phyloP scores from a whole-genome alignment of 2,113 vertebrate species.

The Equus przewalskii region DNA sequence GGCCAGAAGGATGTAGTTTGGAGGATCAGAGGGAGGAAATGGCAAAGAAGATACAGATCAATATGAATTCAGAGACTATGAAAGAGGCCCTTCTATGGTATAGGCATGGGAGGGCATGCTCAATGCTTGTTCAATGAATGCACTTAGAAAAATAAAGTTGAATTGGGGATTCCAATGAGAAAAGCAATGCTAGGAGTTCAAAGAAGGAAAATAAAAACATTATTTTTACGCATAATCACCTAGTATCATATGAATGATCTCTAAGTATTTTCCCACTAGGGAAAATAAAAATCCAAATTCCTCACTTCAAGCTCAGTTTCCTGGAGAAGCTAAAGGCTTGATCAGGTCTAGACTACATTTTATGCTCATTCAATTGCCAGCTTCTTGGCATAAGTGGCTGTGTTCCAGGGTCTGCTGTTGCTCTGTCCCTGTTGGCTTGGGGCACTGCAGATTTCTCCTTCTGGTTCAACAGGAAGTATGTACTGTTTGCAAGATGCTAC shows the following conservation, averaged over 20 bases:
- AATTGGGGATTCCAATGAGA: background rate
- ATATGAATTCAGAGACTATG: fast-evolving
- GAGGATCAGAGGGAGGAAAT: background rate
- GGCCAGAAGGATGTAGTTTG: background rate
- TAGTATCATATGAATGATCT: slow-evolving; percentile 70
- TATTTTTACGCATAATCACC: slow-evolving; percentile 71
- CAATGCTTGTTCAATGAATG: background rate
- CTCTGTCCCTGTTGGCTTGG: slow-evolving; percentile 27
- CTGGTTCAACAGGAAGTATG: slow-evolving; percentile 78
- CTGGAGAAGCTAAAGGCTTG: slow-evolving; percentile 72
- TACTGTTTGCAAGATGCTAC: slow-evolving; percentile 81
- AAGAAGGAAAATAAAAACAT: slow-evolving; percentile 75
- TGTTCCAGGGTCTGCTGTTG: background rate
- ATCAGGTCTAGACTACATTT: slow-evolving; percentile 77
- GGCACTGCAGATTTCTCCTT: background rate
- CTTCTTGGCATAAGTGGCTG: slow-evolving; percentile 43
- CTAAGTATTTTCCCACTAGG: slow-evolving; percentile 79
- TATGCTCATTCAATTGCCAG: slow-evolving; percentile 49
- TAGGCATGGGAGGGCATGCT: fast-evolving
- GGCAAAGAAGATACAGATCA: background rate
- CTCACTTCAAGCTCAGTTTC: slow-evolving; percentile 64
- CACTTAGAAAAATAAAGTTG: background rate
- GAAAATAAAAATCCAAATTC: slow-evolving; percentile 77
- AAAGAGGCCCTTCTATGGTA: fast-evolving
- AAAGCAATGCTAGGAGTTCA: slow-evolving; percentile 13